phyloP scores from a whole-genome alignment of 1,140 invertebrate genomes.

The Zaprionus nigranus region DNA sequence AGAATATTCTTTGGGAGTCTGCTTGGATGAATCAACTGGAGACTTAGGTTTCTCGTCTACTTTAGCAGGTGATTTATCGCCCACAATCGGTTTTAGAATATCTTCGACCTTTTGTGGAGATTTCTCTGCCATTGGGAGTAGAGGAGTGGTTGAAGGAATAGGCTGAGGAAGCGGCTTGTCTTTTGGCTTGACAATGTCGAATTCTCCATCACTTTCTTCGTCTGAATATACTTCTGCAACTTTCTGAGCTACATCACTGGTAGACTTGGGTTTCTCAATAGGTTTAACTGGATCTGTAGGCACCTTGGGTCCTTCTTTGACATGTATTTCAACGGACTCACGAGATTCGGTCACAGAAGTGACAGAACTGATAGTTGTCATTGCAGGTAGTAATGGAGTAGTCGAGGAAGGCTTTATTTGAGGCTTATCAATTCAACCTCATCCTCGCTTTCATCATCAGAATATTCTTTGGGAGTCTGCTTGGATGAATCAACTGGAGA shows the following conservation, averaged over 20 bases:
- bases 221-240: conserved; percentile 14
- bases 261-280: conserved; percentile 1
- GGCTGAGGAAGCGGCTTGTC: too few relatives aligned
- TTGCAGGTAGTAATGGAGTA: background rate
- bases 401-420: background rate
- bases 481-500: background rate
- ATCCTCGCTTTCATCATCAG: background rate
- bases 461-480: background rate
- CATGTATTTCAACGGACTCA: background rate
- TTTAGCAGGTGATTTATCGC: too few relatives aligned
- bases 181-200: too few relatives aligned
- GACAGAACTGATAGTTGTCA: background rate
- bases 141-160: too few relatives aligned
- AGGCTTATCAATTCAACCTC: background rate
- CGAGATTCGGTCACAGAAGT: background rate
- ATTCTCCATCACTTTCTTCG: conserved; percentile 7
- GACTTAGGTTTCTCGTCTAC: too few relatives aligned
- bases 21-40: too few relatives aligned
- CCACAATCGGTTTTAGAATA: too few relatives aligned
- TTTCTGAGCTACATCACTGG: conserved; percentile 1
- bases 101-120: too few relatives aligned
- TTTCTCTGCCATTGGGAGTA: too few relatives aligned
- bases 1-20: too few relatives aligned
- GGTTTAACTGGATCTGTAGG: background rate
- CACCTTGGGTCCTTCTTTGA: background rate